phyloP scores from a whole-genome alignment of 2,113 vertebrate genomes.

The Ploceus nigricollis region DNA sequence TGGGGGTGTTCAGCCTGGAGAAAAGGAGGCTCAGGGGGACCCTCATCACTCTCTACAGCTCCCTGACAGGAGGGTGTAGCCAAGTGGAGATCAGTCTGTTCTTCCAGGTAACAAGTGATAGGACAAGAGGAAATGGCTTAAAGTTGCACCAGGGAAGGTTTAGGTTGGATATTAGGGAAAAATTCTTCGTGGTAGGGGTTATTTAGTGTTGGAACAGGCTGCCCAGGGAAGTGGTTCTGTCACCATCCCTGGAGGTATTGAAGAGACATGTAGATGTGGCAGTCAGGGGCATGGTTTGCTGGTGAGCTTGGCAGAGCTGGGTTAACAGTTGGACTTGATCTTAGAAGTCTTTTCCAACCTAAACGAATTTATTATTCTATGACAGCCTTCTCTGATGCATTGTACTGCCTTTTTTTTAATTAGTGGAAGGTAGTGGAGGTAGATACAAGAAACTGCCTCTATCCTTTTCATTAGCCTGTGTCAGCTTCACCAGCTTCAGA shows the following conservation, averaged over 20 bases:
- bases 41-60: fast-evolving
- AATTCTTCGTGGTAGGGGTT: background rate
- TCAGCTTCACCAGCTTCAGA: background rate
- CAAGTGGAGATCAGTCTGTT: fast-evolving
- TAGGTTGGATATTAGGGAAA: background rate
- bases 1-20: background rate
- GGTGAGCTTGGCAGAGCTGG: background rate
- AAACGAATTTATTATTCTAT: background rate
- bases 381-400: background rate
- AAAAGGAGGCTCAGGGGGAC: background rate
- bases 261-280: background rate
- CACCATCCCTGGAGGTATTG: background rate
- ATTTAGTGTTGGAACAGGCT: background rate
- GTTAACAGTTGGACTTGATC: background rate
- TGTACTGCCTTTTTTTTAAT: background rate
- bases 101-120: background rate
- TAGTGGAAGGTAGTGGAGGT: background rate
- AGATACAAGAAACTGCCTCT: background rate
- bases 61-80: background rate
- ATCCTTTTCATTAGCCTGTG: background rate
- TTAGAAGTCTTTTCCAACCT: background rate
- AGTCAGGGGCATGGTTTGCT: background rate
- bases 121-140: background rate
- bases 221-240: background rate
- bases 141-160: background rate